Base-by-base conservation (phyloP, 2,888 invertebrate genomes). In the Antheraea yamamai region DNA sequence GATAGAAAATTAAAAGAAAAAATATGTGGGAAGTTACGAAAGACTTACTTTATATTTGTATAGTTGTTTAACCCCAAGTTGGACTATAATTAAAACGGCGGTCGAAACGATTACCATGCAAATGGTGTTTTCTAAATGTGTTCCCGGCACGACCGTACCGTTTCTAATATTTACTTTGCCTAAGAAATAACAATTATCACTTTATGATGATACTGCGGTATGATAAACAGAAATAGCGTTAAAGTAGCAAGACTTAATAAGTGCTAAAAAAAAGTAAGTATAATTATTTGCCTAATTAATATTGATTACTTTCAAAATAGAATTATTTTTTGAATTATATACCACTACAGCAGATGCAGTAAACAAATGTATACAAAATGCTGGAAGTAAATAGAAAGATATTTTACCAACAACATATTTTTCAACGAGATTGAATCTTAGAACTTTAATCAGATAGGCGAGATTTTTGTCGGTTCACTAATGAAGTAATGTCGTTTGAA, bases 81-180 rank as follows among this genome's bases (percentile, higher is more conserved):
- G 83, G 80, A 82, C 80, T 83, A 86, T 90, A 91, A 92, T 92
- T 92, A 92, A 92, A 90, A 83, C 88, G 81, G 85, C 86, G 85
- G 83, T 81, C 80, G 80, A 75, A 76, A 82, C 88, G 85, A 91
- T 93, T 92, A 91, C 89, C 90, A 93, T 93, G 93, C 92, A 92
- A 92, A 93, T 92, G 89, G 83, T 78, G 79, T 82, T 77, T 77
- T 82, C 85, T 87, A 86, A 88, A 91, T 88, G 91, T 86, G 83
- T 85, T 83, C 82, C 82, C 81, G 81, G 86, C 90, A 90, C 89
- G 90, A 88, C 84, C 84, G 81, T 78, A 70, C 70, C 35, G 20
- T 70, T 70, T 70, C 70, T 70, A 70, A 70, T 70, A 39, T 39
- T 70, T 74, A 70, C 39, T 70, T 35, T 68, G 18, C 20, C 30